phyloP scores from a whole-genome alignment of 2,888 invertebrate species.

The Drosophila niveifrons region DNA sequence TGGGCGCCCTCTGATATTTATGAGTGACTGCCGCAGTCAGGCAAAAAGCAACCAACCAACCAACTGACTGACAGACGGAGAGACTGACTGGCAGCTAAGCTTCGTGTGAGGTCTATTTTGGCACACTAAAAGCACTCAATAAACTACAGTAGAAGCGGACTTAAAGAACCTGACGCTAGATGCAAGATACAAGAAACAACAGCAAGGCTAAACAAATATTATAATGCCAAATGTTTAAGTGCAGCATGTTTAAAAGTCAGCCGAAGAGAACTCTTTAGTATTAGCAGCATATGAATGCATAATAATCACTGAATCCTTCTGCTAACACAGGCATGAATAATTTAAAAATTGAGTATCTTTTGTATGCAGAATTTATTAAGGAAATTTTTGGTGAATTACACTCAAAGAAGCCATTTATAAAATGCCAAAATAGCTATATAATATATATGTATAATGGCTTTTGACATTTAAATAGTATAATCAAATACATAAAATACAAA shows the following conservation, averaged over 20 bases:
- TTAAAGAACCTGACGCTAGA: not conserved
- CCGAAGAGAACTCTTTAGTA: not conserved
- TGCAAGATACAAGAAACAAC: not conserved
- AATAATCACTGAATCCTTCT: not conserved
- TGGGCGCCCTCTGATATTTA: slow-evolving; percentile 61
- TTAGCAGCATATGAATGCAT: not conserved
- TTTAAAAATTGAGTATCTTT: not conserved
- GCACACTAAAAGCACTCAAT: slow-evolving; percentile 5
- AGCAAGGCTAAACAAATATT: not conserved
- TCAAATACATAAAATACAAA: no score
- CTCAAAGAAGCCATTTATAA: no score
- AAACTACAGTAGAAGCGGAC: slow-evolving; percentile 11
- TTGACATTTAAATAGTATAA: no score
- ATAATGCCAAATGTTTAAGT: not conserved
- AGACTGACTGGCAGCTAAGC: slow-evolving; percentile 35
- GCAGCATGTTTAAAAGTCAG: not conserved
- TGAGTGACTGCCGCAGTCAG: slow-evolving; percentile 53
- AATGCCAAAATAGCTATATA: no score
- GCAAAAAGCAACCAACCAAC: slow-evolving; percentile 22
- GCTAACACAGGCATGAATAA: not conserved
- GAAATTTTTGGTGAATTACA: no score
- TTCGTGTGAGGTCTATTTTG: slow-evolving; percentile 57
- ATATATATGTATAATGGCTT: no score
- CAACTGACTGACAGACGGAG: slow-evolving; percentile 29
- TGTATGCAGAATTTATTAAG: no score